These are phyloP conservation scores for Cyrtonyx montezumae DNA, from an alignment of 2,113 vertebrate species.

Conservation along the genomic window DNA sequence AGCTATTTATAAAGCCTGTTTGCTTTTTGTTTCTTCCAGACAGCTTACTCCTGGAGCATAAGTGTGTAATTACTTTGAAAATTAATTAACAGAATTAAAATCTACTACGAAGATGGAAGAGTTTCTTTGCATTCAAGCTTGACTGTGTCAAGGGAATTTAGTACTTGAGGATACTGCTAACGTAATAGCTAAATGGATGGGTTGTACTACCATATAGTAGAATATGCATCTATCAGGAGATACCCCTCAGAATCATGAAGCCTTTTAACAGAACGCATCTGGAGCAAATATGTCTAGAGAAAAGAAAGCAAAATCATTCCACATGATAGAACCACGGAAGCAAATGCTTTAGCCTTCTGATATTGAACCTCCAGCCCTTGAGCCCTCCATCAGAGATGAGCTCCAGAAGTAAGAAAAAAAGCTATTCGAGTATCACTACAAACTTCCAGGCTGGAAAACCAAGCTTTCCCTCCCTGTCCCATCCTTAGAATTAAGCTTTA, in stretches of 20 bases:
- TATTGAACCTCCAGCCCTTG: fast-evolving
- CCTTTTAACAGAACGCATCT: neutral
- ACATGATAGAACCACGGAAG: neutral
- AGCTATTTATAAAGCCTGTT: neutral
- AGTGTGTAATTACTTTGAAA: constrained; percentile 9
- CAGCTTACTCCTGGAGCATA: neutral
- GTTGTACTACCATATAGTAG: neutral
- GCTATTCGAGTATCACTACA: neutral
- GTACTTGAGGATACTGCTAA: neutral
- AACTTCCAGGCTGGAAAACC: neutral
- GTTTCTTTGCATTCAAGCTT: neutral
- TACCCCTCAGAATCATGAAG: neutral
- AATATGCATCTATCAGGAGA: neutral
- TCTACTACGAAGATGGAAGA: neutral
- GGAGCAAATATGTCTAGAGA: neutral
- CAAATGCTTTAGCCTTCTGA: neutral
- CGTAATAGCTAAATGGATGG: neutral
- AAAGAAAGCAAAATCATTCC: neutral
- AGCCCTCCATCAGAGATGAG: neutral
- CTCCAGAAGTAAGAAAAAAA: neutral
- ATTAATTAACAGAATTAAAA: constrained; percentile 34
- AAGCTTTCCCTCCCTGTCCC: neutral
- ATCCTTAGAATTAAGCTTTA: neutral
- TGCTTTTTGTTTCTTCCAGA: neutral
- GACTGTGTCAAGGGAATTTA: neutral